These are phyloP conservation scores for Drosophila peninsularis DNA, from an alignment of 2,888 invertebrate species.

Conservation along the genomic window DNA sequence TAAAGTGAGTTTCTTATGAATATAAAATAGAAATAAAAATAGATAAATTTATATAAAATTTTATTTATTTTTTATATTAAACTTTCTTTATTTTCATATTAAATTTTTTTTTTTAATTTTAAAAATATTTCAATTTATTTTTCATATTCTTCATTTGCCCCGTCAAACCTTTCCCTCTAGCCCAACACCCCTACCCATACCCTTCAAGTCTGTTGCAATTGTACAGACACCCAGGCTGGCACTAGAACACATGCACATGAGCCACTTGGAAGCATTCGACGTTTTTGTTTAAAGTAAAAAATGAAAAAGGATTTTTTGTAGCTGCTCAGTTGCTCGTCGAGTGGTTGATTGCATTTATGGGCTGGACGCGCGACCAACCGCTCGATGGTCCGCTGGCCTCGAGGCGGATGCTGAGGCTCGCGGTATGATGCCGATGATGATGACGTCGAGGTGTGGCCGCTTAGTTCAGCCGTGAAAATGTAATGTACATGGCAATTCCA, in stretches of 20 bases:
- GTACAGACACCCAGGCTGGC: slow-evolving; percentile 64
- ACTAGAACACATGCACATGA: slow-evolving; percentile 21
- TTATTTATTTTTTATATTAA: background rate
- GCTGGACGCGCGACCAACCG: slow-evolving; percentile 48
- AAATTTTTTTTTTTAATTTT: background rate
- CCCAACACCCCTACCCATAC: background rate
- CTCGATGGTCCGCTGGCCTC: slow-evolving; percentile 27
- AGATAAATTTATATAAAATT: background rate
- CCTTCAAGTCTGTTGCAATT: slow-evolving; percentile 59
- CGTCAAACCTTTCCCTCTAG: background rate
- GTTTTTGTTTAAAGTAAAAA: slow-evolving; percentile 48
- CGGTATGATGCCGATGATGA: slow-evolving; percentile 9
- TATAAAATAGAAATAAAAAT: no score
- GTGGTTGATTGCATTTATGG: slow-evolving; percentile 78
- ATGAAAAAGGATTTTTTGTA: slow-evolving; percentile 30
- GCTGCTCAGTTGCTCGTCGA: slow-evolving; percentile 50
- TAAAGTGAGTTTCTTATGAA: no score
- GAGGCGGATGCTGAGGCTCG: slow-evolving; percentile 50
- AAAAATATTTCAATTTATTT: background rate
- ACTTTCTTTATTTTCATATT: background rate
- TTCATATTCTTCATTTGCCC: background rate
- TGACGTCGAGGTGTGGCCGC: slow-evolving; percentile 68
- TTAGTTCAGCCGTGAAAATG: slow-evolving; percentile 76
- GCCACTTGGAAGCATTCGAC: slow-evolving; percentile 42
- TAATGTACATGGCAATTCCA: slow-evolving; percentile 71